These are phyloP conservation scores for Aphodius granarius DNA, from an alignment of 2,888 invertebrate genomes.

Conservation along the genomic window DNA sequence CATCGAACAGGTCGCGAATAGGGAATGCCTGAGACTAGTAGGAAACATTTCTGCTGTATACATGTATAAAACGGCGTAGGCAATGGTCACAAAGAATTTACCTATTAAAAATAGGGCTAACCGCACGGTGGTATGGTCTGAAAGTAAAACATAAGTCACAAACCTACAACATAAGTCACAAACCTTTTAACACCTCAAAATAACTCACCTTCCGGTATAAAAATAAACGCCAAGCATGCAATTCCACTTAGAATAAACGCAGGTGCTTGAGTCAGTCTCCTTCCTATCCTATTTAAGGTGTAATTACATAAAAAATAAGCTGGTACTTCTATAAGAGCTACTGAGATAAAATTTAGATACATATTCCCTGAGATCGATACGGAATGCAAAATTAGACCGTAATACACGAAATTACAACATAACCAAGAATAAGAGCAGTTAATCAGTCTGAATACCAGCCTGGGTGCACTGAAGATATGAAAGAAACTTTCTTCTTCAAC, in stretches of 20 bases:
- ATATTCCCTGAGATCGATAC: conserved; percentile 72
- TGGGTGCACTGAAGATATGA: conserved; percentile 57
- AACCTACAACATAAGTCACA: background rate
- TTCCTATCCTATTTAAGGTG: conserved; percentile 64
- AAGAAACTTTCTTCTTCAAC: conserved; percentile 33
- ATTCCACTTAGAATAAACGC: conserved; percentile 64
- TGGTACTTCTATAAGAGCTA: conserved; percentile 69
- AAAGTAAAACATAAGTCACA: conserved; percentile 1
- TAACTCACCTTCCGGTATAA: conserved; percentile 50
- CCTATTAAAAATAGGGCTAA: conserved; percentile 59
- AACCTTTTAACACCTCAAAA: background rate
- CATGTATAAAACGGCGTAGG: conserved; percentile 68
- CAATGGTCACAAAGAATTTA: conserved; percentile 66
- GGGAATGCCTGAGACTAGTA: conserved; percentile 65
- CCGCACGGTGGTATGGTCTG: conserved; percentile 14
- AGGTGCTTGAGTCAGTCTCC: conserved; percentile 64
- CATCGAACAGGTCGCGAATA: conserved; percentile 69
- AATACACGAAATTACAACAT: conserved; percentile 74
- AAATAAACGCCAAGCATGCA: conserved; percentile 60
- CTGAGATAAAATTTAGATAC: conserved; percentile 72
- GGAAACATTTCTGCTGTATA: conserved; percentile 74
- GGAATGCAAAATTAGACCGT: conserved; percentile 75
- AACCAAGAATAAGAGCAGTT: conserved; percentile 76
- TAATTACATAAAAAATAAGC: conserved; percentile 66
- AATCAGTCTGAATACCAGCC: conserved; percentile 58